These are phyloP conservation scores for Latrodectus elegans DNA, from an alignment of 2,888 invertebrate genomes.

Conservation along the genomic window DNA sequence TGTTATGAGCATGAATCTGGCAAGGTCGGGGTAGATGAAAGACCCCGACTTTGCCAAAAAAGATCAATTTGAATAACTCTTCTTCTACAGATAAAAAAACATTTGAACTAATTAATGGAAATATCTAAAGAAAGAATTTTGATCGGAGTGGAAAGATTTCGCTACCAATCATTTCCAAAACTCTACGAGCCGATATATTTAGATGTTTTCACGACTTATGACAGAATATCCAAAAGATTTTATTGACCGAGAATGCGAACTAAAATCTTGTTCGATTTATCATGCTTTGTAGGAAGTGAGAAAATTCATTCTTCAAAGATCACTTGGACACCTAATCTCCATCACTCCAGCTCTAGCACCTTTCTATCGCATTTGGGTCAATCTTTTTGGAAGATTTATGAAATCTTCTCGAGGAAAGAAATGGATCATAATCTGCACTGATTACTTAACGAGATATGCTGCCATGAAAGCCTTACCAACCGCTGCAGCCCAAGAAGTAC, in stretches of 20 bases:
- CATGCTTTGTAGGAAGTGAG: constrained; percentile 13
- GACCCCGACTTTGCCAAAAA: background rate
- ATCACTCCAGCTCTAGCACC: background rate
- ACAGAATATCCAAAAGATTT: constrained; percentile 15
- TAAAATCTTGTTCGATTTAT: constrained; percentile 18
- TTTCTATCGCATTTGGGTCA: constrained; percentile 9
- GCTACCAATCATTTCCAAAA: background rate
- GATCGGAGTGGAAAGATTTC: background rate
- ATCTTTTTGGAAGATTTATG: background rate
- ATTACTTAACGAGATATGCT: too few species aligned
- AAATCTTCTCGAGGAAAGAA: background rate
- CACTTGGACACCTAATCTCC: constrained; percentile 21
- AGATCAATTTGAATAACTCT: background rate
- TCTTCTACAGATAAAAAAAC: background rate
- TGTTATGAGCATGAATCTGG: background rate
- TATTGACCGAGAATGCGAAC: constrained; percentile 1
- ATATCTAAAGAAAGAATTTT: background rate
- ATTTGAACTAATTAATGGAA: background rate
- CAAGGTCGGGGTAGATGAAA: background rate
- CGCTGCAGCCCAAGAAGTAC: too few species aligned
- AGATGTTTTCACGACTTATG: constrained; percentile 9
- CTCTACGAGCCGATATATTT: constrained; percentile 1
- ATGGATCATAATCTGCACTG: constrained; percentile 8
- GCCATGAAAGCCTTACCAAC: too few species aligned
- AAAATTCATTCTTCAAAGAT: constrained; percentile 7